Percentiles rank a stretch among this genome's conserved stretches.
phyloP scores from a whole-genome alignment of 2,797 vertebrate species.

The Tragopan temminckii region DNA sequence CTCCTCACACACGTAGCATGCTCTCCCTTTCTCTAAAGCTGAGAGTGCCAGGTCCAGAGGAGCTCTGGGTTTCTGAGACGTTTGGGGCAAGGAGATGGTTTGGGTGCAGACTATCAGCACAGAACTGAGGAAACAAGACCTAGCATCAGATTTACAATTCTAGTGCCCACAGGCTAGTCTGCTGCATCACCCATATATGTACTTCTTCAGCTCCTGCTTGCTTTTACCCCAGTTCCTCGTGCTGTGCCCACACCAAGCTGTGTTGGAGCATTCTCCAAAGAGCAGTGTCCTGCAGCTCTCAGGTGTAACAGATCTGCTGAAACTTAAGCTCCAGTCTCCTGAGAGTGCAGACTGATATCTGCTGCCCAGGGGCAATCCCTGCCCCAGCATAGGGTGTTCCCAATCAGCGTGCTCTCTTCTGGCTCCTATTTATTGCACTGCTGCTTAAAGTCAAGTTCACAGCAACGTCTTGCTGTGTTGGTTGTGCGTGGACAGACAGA shows the following conservation, averaged over 20 bases:
- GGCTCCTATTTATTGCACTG: fast-evolving
- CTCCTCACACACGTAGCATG: fast-evolving
- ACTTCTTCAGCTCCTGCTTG: neutral
- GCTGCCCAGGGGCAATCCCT: neutral
- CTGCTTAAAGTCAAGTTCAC: neutral
- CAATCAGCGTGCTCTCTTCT: fast-evolving
- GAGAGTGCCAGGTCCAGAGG: neutral
- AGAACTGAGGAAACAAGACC: too few species aligned
- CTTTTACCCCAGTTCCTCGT: neutral
- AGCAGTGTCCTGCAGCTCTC: neutral
- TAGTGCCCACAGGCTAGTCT: neutral
- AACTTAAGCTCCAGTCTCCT: neutral
- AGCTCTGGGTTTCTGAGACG: neutral
- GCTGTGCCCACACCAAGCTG: fast-evolving
- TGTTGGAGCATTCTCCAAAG: neutral
- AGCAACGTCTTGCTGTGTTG: neutral
- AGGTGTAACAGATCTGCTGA: neutral
- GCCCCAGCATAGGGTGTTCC: fast-evolving
- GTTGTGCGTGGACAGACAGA: neutral
- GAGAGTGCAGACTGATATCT: neutral
- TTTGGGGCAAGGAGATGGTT: neutral
- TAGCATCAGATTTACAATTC: neutral
- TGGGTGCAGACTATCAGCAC: neutral
- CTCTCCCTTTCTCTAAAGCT: neutral
- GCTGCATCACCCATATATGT: fast-evolving